These are phyloP conservation scores for Aeoliscus strigatus DNA, from an alignment of 2,797 vertebrate genomes.

Conservation along the genomic window DNA sequence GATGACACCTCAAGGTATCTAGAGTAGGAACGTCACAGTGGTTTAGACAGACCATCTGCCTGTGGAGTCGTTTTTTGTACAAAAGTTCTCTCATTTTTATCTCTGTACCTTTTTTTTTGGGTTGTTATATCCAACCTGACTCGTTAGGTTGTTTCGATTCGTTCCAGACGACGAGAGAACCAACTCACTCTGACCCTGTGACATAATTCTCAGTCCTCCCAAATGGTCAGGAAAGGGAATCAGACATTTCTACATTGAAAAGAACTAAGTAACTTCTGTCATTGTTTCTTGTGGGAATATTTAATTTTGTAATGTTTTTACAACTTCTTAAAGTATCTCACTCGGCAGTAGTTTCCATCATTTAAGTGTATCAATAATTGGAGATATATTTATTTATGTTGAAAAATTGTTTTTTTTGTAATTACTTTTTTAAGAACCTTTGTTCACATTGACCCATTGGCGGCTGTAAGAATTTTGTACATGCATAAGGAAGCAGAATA, in stretches of 20 bases:
- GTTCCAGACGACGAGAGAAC: constrained; percentile 15
- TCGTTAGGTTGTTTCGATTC: constrained; percentile 23
- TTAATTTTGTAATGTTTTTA: constrained; percentile 52
- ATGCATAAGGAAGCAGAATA: constrained; percentile 64
- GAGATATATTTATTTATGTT: constrained; percentile 80
- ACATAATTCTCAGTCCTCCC: constrained; percentile 32
- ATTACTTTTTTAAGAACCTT: constrained; percentile 54
- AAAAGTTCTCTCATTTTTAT: constrained; percentile 7
- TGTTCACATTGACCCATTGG: constrained; percentile 54
- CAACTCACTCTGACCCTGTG: constrained; percentile 24
- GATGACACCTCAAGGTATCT: constrained; percentile 42
- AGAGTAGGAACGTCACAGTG: constrained; percentile 39
- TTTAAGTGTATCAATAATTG: constrained; percentile 57
- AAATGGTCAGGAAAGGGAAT: constrained; percentile 18
- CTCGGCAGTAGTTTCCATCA: constrained; percentile 45
- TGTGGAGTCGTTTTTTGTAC: constrained; percentile 10
- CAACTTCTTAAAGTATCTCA: constrained; percentile 55
- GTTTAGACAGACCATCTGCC: constrained; percentile 31
- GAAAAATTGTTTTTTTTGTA: constrained; percentile 70
- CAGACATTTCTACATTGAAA: constrained; percentile 2
- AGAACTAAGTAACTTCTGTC: constrained; percentile 13
- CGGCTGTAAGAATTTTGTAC: constrained; percentile 63
- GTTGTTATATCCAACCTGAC: constrained; percentile 18
- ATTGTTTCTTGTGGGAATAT: constrained; percentile 41
- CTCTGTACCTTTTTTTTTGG: background rate